Conservation (phyloP, 30 jellyfish, hydroid and myxozoan genomes). For the Aurelia sp. region DNA sequence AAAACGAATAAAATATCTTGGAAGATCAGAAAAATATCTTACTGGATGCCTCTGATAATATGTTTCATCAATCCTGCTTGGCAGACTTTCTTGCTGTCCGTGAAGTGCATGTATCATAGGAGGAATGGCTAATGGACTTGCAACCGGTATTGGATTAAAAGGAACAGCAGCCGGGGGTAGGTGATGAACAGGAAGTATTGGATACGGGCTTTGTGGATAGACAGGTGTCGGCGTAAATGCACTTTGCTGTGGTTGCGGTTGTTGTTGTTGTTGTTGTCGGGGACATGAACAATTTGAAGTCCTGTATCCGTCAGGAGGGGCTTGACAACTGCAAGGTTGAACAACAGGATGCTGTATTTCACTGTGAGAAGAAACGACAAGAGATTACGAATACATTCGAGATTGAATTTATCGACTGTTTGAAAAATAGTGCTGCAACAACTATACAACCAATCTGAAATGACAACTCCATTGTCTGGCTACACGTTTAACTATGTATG, state of each 20-base stretch:
- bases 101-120: constrained; percentile 46
- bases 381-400: too few relatives aligned
- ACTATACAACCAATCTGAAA: too few relatives aligned
- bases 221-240: constrained; percentile 44
- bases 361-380: too few relatives aligned
- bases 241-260: constrained; percentile 35
- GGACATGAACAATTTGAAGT: constrained; percentile 51
- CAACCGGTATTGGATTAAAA: constrained; percentile 62
- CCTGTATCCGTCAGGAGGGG: constrained; percentile 55
- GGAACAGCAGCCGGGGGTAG: constrained; percentile 58
- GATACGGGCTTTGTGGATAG: constrained; percentile 63
- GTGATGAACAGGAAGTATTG: constrained; percentile 66
- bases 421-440: too few relatives aligned
- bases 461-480: too few relatives aligned
- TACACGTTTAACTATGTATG: too few relatives aligned
- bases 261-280: constrained; percentile 26
- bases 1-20: too few relatives aligned
- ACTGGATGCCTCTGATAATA: constrained; percentile 59
- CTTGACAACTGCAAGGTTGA: constrained; percentile 66
- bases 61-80: constrained; percentile 56
- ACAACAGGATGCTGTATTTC: constrained; percentile 26
- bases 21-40: neutral
- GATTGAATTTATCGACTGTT: too few relatives aligned
- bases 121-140: constrained; percentile 62
- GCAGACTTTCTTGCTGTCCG: constrained; percentile 62